Percentiles rank a stretch among this genome's conserved stretches.
These are phyloP conservation scores for Acrocephalus scirpaceus DNA, from an alignment of 2,797 vertebrate species.

Conservation along the genomic window DNA sequence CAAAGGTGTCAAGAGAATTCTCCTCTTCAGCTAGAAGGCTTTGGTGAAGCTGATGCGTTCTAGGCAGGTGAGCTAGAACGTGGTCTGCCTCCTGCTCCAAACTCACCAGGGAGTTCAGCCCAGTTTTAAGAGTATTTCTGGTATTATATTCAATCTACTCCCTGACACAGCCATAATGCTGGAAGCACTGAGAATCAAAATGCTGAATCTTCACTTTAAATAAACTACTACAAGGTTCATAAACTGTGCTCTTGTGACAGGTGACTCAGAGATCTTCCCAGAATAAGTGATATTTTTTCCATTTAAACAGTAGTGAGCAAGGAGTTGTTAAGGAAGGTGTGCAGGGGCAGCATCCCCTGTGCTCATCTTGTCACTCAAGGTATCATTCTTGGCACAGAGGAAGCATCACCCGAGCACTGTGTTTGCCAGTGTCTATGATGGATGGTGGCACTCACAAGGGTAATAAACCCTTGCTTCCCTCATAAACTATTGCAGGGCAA, in stretches of 20 bases:
- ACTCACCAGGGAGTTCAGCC: background rate
- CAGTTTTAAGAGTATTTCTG: background rate
- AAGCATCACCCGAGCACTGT: background rate
- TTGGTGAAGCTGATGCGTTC: background rate
- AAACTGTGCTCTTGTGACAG: background rate
- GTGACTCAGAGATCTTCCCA: conserved; percentile 37
- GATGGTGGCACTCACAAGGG: background rate
- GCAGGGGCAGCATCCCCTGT: background rate
- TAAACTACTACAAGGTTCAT: background rate
- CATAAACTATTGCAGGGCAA: background rate
- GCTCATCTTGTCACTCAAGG: background rate
- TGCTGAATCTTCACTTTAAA: background rate
- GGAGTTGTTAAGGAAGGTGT: background rate
- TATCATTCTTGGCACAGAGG: background rate
- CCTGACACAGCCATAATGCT: background rate
- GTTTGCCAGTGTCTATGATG: background rate
- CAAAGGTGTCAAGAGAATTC: background rate
- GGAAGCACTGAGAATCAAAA: background rate
- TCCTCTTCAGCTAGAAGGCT: background rate
- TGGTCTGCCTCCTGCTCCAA: background rate
- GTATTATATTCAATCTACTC: background rate
- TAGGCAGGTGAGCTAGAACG: background rate
- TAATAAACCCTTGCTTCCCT: background rate
- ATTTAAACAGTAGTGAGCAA: background rate
- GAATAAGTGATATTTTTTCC: background rate